Evolutionary conservation across 2,888 invertebrate species (phyloP).

Genomic region (Molorchus minor): DNA sequence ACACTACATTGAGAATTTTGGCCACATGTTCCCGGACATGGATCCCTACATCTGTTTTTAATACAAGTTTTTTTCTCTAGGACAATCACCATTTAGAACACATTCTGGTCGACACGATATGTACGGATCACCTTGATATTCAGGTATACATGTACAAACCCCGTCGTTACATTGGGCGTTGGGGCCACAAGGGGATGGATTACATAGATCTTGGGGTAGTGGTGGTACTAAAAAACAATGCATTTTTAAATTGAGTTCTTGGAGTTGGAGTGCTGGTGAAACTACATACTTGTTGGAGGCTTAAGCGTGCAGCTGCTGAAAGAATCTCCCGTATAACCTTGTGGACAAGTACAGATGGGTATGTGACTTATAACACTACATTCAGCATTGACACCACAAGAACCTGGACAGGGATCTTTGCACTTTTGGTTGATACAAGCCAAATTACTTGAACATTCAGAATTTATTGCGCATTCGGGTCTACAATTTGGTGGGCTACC

Average conservation of each 20-base stretch:
- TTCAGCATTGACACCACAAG: constrained; percentile 76
- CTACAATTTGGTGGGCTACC: constrained; percentile 82
- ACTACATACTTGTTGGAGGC: constrained; percentile 61
- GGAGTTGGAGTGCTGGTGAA: neutral
- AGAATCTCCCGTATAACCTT: constrained; percentile 80
- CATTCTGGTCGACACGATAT: constrained; percentile 83
- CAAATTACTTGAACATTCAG: constrained; percentile 76
- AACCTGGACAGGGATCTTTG: constrained; percentile 79
- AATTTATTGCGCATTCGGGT: constrained; percentile 79
- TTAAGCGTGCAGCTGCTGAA: constrained; percentile 73
- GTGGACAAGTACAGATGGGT: constrained; percentile 78
- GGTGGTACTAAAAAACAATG: constrained; percentile 56
- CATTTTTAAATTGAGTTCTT: neutral
- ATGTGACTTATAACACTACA: constrained; percentile 80
- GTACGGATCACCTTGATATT: constrained; percentile 81
- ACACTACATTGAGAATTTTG: constrained; percentile 64
- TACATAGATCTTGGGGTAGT: constrained; percentile 70
- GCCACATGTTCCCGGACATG: constrained; percentile 78
- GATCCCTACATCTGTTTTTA: constrained; percentile 77
- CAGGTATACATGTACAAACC: constrained; percentile 74
- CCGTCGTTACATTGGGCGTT: constrained; percentile 72
- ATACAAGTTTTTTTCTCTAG: constrained; percentile 75
- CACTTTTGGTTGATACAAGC: constrained; percentile 81
- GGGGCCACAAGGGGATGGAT: constrained; percentile 76
- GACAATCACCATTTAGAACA: constrained; percentile 78